Evolutionary conservation across 1,140 invertebrate species (phyloP).

Genomic region (Bombus difficillimus): DNA sequence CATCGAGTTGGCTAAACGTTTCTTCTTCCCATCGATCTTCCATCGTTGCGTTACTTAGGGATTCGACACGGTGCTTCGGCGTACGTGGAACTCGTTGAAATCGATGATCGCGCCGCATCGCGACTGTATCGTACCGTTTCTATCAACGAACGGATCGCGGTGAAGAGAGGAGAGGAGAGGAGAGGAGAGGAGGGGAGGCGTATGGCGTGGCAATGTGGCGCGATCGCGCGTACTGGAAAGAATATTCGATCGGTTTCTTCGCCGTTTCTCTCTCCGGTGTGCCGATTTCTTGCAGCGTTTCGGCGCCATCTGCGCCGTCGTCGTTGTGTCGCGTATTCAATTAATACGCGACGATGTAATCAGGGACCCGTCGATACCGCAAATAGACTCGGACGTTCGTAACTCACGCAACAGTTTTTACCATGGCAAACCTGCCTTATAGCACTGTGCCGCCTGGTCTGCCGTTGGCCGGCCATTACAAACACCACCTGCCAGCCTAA

Average conservation of each 20-base stretch:
- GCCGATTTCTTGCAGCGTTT: conserved; percentile 48
- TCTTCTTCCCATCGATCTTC: conserved; percentile 52
- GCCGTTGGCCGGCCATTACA: conserved; percentile 78
- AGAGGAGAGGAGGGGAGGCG: too few relatives aligned
- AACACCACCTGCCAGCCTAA: conserved; percentile 78
- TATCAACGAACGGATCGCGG: neutral
- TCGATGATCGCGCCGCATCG: conserved; percentile 37
- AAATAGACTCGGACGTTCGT: conserved; percentile 72
- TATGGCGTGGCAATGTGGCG: neutral
- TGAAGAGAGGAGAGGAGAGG: neutral
- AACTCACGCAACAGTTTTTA: conserved; percentile 69
- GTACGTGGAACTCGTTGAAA: conserved; percentile 58
- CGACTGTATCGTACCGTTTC: conserved; percentile 33
- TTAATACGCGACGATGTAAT: conserved; percentile 72
- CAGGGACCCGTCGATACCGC: conserved; percentile 60
- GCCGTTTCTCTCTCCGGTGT: neutral
- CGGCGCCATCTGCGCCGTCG: conserved; percentile 33
- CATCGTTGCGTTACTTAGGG: conserved; percentile 41
- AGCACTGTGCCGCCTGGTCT: conserved; percentile 58
- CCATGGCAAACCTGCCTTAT: conserved; percentile 62
- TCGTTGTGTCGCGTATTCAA: conserved; percentile 65
- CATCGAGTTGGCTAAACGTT: conserved; percentile 29
- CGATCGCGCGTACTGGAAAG: neutral
- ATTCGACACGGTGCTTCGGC: conserved; percentile 38
- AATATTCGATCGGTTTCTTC: conserved; percentile 36